Evolutionary conservation across 1,140 invertebrate genomes (phyloP).

Genomic region (Neuroterus valhalla): DNA sequence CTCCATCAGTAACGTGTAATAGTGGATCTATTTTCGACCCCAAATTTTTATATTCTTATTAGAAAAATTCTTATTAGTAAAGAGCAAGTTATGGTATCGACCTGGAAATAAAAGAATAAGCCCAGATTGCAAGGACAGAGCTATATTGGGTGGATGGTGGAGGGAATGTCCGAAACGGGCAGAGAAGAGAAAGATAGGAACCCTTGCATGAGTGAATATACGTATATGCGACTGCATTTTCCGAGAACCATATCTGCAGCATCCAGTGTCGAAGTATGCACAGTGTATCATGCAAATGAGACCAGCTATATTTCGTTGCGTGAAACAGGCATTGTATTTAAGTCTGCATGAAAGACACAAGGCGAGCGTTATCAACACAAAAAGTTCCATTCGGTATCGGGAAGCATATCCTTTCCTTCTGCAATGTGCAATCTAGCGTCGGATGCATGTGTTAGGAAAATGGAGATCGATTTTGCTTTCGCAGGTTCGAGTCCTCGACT

Average conservation of each 20-base stretch:
- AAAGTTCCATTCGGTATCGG: neutral
- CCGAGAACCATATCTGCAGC: neutral
- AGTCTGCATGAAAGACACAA: neutral
- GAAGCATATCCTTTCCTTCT: neutral
- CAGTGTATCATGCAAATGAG: neutral
- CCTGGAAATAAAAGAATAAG: no score
- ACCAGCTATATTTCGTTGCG: neutral
- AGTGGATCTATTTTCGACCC: no score
- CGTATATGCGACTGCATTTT: neutral
- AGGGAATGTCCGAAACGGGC: no score
- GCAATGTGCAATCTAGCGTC: neutral
- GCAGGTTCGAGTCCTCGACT: neutral
- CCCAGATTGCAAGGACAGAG: no score
- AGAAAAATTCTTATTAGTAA: no score
- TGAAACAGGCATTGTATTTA: slow-evolving; percentile 21
- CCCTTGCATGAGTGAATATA: slow-evolving; percentile 6
- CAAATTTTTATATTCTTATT: no score
- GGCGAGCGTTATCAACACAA: neutral
- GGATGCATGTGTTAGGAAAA: neutral
- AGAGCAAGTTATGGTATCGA: no score
- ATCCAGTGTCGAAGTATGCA: neutral
- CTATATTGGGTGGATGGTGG: no score
- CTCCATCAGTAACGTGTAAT: no score
- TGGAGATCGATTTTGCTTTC: slow-evolving; percentile 21
- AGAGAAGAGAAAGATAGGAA: neutral